Evolutionary conservation across 1,140 invertebrate species (phyloP).

Genomic region (Drosophila carrolli): DNA sequence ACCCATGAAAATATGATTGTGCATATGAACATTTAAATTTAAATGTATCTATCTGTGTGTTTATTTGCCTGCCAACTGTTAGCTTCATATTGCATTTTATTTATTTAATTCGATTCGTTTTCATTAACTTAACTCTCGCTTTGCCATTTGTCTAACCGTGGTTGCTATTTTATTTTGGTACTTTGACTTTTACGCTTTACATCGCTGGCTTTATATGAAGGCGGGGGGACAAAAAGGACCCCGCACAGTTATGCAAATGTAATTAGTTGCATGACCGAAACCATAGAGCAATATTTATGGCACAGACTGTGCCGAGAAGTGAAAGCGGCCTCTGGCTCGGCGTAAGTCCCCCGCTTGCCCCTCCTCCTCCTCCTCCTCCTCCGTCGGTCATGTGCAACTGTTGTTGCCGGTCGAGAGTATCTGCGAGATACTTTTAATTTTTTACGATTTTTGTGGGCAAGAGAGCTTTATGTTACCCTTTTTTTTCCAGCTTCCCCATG

Average conservation of each 20-base stretch:
- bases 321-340: conserved; percentile 45
- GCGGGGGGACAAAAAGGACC: conserved; percentile 1
- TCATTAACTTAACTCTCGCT: conserved; percentile 48
- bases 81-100: conserved; percentile 40
- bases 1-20: conserved; percentile 17
- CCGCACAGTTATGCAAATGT: conserved; percentile 75
- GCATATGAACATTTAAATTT: not conserved
- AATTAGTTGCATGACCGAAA: conserved; percentile 80
- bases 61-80: conserved; percentile 18
- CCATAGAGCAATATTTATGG: conserved; percentile 82
- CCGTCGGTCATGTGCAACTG: conserved; percentile 49
- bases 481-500: conserved; percentile 1
- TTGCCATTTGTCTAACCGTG: conserved; percentile 40
- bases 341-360: not conserved
- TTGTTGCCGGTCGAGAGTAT: conserved; percentile 57
- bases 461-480: conserved; percentile 58
- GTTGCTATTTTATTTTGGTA: conserved; percentile 35
- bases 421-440: conserved; percentile 78
- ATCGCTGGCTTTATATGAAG: not conserved
- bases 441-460: conserved; percentile 75
- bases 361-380: not conserved
- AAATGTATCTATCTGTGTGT: conserved; percentile 10
- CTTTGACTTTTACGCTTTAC: conserved; percentile 26
- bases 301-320: conserved; percentile 67
- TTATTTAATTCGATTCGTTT: conserved; percentile 57